Conservation (phyloP, 2,888 invertebrate species). For the Fragum fragum region DNA sequence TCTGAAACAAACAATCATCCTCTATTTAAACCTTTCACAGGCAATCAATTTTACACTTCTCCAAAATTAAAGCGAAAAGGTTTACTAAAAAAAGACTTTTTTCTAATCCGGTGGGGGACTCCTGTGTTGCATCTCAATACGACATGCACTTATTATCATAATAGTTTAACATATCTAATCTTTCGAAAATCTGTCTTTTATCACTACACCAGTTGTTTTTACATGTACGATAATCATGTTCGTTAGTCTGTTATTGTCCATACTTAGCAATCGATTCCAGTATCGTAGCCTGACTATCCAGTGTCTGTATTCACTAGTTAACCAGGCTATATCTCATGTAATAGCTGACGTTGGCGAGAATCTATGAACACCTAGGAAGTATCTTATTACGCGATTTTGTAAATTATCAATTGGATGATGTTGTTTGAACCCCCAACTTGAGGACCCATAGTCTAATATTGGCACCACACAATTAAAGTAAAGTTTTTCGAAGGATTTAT, state of each 20-base stretch:
- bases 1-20: too few species aligned
- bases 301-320: constrained; percentile 28
- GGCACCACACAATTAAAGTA: constrained; percentile 39
- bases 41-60: too few species aligned
- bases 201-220: constrained; percentile 38
- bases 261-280: constrained; percentile 40
- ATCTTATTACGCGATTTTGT: constrained; percentile 41
- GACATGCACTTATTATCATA: background rate
- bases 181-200: background rate
- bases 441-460: constrained; percentile 45
- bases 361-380: constrained; percentile 46
- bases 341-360: constrained; percentile 38
- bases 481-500: constrained; percentile 42
- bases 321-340: constrained; percentile 42
- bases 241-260: constrained; percentile 26
- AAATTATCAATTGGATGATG: constrained; percentile 32
- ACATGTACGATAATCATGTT: constrained; percentile 9
- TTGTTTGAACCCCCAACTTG: too few species aligned
- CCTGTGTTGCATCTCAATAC: too few species aligned
- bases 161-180: background rate
- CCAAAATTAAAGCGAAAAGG: too few species aligned
- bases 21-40: too few species aligned
- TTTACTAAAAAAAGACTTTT: too few species aligned
- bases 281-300: constrained; percentile 35
- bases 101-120: too few species aligned